Base-by-base conservation (phyloP, 2,888 invertebrate species). In the Nephrocerus scutellatus region DNA sequence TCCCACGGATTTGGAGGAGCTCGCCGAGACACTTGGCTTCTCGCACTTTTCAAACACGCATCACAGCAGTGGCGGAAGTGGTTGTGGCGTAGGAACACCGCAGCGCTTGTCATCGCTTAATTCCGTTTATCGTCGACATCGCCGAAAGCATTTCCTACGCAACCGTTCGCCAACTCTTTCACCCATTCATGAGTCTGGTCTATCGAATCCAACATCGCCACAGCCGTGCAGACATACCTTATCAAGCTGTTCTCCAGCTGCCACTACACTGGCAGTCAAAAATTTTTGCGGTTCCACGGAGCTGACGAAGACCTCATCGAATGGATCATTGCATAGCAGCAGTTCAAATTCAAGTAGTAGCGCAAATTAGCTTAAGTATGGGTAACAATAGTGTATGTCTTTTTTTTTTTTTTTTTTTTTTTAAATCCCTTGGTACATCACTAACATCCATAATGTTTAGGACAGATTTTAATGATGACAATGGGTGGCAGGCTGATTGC, bases 171-270 rank as follows among this genome's bases (percentile, higher is more conserved):
- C 76, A 22, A 73, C 75, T 22, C 62, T 82, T 40, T 81, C 81
- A 37, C 82, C 82, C 20, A 82, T 82, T 37, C 75, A 79, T 42
- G 82, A 82, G 55, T 79, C 80, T 30, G 82, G 82, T 20, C 67
- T 80, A 13, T 81, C 81, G 30, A 82, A 82, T 68, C 80, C 80
- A 2, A 76, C 78, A 12, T 80, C 80, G 39, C 80, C 80, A 2
- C 69, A 71, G 44, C 63, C 67, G 4, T 59, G 68, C 49, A 62
- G 70, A 16, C 71, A 70, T 46, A 65, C 63, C 15, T 41, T 44
- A 14, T 48, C 66, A 42, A 51, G 54, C 19, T 60, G 59, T 36
- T 57, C 62, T 10, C 54, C 61, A 12, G 49, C 62, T 8, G 63
- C 68, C 43, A 61, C 65, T 47, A 64, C 60, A 44, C 41, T 57